Evolutionary conservation across 2,888 invertebrate species (phyloP), one percentile per base, ranked within the genome.

Genomic region (Aelia acuminata): DNA sequence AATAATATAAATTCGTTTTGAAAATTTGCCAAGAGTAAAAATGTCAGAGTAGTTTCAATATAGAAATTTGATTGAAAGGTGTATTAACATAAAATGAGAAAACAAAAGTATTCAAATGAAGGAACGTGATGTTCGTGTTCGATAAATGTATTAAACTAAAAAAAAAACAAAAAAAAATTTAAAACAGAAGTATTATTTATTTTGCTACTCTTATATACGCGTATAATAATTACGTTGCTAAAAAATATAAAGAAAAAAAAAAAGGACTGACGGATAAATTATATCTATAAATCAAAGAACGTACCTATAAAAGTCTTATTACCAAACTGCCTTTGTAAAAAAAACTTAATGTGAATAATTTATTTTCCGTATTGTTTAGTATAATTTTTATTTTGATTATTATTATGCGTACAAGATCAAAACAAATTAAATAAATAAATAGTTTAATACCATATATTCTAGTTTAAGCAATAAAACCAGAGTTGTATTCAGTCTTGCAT

Each of bases 161-260:
- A 80, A 80, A 47, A n/a, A n/a, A n/a, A n/a, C n/a, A n/a, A n/a
- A 80, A 43, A 80, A 47, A 87, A 87, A 87, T 87, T 70, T 26
- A 86, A 70, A 63, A 35, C 87, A 87, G 57, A 87, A 87, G 70
- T 87, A 87, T 87, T 87, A 87, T 70, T 87, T 87, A 87, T 87
- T 87, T 87, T 87, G 87, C 87, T 87, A 87, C 87, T 70, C 70
- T 70, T 70, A 39, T 85, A 85, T 53, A 53, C 22, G 85, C 50
- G 53, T 49, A 35, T n/a, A 49, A 35, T n/a, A 49, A 85, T 85
- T 39, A 53, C 49, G 50, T 85, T 70, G 87, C 80, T 80, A 80
- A 87, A 47, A 70, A 70, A 35, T 31, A 70, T 70, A 70, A 70
- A 70, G 20, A 35, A 31, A 70, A 70, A 70, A 70, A 63, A 87